Base-by-base conservation (phyloP, 2,888 invertebrate species). In the Heliconius ismenius region DNA sequence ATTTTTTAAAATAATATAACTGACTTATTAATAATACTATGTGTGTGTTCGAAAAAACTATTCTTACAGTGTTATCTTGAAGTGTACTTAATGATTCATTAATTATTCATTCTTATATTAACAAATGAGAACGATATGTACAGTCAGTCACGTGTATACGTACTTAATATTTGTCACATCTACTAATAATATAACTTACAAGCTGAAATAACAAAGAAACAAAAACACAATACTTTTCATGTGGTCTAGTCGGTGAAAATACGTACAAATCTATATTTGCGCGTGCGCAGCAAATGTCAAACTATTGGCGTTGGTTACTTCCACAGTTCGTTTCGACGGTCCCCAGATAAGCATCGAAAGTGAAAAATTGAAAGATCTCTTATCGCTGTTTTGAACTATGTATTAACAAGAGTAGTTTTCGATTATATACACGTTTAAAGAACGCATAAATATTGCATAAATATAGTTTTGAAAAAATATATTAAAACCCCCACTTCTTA, bases 201-300 rank as follows among this genome's bases (percentile, higher is more conserved):
- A 54, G 28, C 36, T 36, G 11, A 54, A 65, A 75, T 28, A 76
- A 72, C 54, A 39, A 72, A 58, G 64, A 15, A 11, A 58, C 63
- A 32, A 64, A 43, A 72, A 72, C 70, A n/a, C 49, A 72, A 15
- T 10, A 36, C 39, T 54, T 69, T 62, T 43, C 60, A 9, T 68
- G 68, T 68, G 60, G 18, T 68, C 72, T 49, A 73, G 28, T 67
- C 73, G 68, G 39, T 73, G 73, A 73, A 76, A 80, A 78, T 80
- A 79, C 77, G 77, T 78, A 77, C 79, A 78, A 81, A 80, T 83
- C 84, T 84, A 84, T 82, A 83, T 84, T 81, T 79, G 83, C 74
- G 63, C 76, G 73, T 32, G 43, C 75, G 58, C 77, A 78, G 82
- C 83, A 84, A 84, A 84, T 84, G 84, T 82, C 84, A 83, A 79